Evolutionary conservation across 1,140 invertebrate genomes (phyloP), one percentile per base, ranked within the genome.

Genomic region (Caerostris extrusa): DNA sequence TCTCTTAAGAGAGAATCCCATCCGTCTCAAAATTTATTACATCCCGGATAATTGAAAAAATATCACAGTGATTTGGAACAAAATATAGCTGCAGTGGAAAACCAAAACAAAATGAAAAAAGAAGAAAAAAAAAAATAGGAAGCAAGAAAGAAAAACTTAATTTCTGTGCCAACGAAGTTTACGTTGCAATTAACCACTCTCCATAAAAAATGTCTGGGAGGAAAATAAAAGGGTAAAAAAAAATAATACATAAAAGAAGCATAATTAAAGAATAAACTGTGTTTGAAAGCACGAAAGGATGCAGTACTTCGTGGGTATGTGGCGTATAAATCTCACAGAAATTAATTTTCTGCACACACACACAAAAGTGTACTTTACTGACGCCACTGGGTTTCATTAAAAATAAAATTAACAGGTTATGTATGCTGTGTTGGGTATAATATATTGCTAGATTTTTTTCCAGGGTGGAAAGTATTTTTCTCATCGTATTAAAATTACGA

Each of bases 131-230:
- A 34, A 34, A 34, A 34, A 34, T 0, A 34, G 34, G 34, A 34
- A 34, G 34, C n/a, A 89, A 89, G 86, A 1, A 90, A 90, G 7
- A 12, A 17, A 90, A 71, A 90, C 64, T 90, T 90, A 90, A 71
- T 77, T 91, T 91, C 77, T 91, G 8, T 50, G 90, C 55, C 56
- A 57, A 19, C 14, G 58, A 82, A 61, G 90, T 81, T 91, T 91
- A 91, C 90, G 90, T 82, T 91, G 90, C 77, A 91, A 91, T 91
- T 91, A 91, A 91, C 90, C 60, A 60, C 34, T 57, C 77, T n/a
- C 77, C 90, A 82, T 91, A 91, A 91, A 91, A 82, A 91, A 85
- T 34, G 71, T 77, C 71, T 12, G 3, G 71, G 71, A 77, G 71
- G 34, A 77, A 53, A 77, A 17, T 19, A 12, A 53, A 77, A 77